These are phyloP conservation scores for Sympetrum striolatum DNA, from an alignment of 2,888 invertebrate species.

Conservation along the genomic window DNA sequence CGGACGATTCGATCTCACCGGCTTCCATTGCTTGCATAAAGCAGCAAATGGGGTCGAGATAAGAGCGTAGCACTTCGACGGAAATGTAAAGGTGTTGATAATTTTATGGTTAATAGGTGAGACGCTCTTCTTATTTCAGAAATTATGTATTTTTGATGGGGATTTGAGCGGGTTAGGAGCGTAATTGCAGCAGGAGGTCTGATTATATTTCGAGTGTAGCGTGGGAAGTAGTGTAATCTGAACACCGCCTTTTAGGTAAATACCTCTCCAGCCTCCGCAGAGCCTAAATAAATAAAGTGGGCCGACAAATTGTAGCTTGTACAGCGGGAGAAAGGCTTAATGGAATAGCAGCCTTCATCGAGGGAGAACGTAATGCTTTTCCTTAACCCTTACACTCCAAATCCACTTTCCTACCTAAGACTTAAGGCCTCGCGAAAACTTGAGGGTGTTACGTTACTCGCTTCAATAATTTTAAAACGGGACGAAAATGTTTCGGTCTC, in stretches of 20 bases:
- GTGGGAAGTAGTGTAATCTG: not conserved
- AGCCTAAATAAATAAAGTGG: not conserved
- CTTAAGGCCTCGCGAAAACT: not conserved
- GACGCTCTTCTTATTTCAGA: not conserved
- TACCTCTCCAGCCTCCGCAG: not conserved
- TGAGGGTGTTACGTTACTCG: not conserved
- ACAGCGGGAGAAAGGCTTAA: not conserved
- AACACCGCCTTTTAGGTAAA: not conserved
- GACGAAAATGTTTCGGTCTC: not conserved
- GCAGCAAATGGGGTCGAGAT: not conserved
- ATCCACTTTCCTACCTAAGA: not conserved
- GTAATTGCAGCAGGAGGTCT: not conserved
- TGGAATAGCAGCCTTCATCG: not conserved
- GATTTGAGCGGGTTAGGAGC: not conserved
- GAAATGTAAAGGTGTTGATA: not conserved
- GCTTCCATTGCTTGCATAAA: not conserved
- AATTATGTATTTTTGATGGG: not conserved
- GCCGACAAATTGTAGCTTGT: not conserved
- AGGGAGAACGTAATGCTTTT: not conserved
- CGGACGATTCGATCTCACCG: not conserved
- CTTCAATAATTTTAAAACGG: not conserved
- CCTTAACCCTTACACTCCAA: not conserved
- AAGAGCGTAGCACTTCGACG: not conserved
- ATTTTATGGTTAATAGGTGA: not conserved
- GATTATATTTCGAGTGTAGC: not conserved